Evolutionary conservation across 2,113 vertebrate species (phyloP).

Genomic region (Petromus typicus): DNA sequence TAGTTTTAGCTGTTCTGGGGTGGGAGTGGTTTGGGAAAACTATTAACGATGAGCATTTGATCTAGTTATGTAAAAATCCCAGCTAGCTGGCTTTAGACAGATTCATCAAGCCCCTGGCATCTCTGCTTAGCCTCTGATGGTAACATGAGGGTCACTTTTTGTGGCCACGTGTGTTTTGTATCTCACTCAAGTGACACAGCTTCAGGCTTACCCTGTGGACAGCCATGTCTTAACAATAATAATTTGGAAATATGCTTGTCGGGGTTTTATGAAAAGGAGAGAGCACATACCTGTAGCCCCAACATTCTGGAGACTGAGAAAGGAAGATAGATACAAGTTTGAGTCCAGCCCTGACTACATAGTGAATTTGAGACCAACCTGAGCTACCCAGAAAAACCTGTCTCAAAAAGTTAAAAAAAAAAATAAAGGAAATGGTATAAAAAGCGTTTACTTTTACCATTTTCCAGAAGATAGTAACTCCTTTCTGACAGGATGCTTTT

Average conservation of each 20-base stretch:
- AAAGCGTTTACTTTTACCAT: background rate
- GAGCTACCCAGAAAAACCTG: background rate
- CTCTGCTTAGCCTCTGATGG: constrained; percentile 14
- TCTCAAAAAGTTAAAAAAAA: background rate
- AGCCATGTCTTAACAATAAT: constrained; percentile 9
- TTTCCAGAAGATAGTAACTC: background rate
- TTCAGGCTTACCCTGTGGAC: background rate
- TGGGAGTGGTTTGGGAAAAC: background rate
- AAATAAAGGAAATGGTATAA: background rate
- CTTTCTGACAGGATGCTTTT: background rate
- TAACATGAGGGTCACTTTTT: background rate
- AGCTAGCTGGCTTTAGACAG: constrained; percentile 29
- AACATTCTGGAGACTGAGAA: background rate
- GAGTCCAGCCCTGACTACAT: background rate
- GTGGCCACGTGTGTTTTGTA: background rate
- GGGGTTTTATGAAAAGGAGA: background rate
- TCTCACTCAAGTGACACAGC: background rate
- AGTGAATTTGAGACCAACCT: background rate
- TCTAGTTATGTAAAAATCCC: constrained; percentile 58
- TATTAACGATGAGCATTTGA: background rate
- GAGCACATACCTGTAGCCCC: background rate
- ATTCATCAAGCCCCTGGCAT: constrained; percentile 25
- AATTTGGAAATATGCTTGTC: background rate
- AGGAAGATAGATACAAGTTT: background rate
- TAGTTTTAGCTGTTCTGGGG: background rate